Evolutionary conservation across 1,140 invertebrate species (phyloP).

Genomic region (Zaprionus gabonicus): DNA sequence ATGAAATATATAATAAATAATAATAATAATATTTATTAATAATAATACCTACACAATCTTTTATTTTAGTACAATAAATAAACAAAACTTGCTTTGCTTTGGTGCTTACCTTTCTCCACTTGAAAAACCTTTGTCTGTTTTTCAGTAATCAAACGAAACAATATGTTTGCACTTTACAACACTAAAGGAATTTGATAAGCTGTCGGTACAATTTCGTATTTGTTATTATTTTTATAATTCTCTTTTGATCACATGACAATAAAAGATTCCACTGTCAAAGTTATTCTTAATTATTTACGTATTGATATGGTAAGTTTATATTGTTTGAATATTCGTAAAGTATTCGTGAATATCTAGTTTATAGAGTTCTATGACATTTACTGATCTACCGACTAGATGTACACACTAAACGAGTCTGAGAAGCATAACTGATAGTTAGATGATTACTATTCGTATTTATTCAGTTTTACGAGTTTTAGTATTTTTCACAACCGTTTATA

Average conservation of each 20-base stretch:
- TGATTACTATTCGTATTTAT: neutral
- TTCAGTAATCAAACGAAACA: neutral
- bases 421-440: constrained; percentile 22
- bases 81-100: neutral
- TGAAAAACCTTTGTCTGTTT: neutral
- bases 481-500: constrained; percentile 76
- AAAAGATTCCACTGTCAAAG: neutral
- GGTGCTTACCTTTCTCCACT: constrained; percentile 26
- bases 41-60: too few relatives aligned
- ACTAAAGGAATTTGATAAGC: constrained; percentile 6
- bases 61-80: neutral
- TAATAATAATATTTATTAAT: too few relatives aligned
- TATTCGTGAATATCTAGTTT: neutral
- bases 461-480: constrained; percentile 7
- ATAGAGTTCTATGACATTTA: neutral
- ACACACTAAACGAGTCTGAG: neutral
- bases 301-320: constrained; percentile 38
- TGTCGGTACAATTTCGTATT: neutral
- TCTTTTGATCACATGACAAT: constrained; percentile 13
- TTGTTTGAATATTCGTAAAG: constrained; percentile 1
- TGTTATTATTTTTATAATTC: constrained; percentile 10
- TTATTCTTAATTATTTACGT: constrained; percentile 12
- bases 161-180: constrained; percentile 28
- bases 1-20: too few relatives aligned
- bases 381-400: constrained; percentile 34